Percentiles rank a stretch among this genome's conserved stretches.
phyloP scores from a whole-genome alignment of 2,113 vertebrate species.

The Cariama cristata region DNA sequence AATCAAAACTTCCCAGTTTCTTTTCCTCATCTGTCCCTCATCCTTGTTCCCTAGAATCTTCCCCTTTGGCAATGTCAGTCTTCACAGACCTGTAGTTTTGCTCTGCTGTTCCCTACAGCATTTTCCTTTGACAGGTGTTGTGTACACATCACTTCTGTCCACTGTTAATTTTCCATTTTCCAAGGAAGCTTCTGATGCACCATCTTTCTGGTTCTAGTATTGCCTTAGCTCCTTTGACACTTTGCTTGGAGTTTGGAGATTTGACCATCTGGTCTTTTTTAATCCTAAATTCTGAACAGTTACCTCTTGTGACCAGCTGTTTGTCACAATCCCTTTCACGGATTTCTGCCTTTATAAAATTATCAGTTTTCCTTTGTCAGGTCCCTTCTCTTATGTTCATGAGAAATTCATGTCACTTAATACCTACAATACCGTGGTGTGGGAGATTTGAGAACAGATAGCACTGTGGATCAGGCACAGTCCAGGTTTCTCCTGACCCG shows the following conservation, averaged over 20 bases:
- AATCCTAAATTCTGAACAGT: background rate
- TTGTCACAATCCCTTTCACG: background rate
- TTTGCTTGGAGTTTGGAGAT: background rate
- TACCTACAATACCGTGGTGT: background rate
- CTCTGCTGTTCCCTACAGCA: background rate
- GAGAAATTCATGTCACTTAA: background rate
- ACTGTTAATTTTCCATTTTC: background rate
- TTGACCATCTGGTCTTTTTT: slow-evolving; percentile 6
- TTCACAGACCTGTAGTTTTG: background rate
- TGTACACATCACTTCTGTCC: background rate
- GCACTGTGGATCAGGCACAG: background rate
- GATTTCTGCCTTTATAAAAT: background rate
- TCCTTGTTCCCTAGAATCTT: background rate
- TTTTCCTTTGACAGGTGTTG: background rate
- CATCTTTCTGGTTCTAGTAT: background rate
- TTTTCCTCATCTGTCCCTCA: background rate
- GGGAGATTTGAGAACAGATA: background rate
- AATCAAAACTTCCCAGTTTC: background rate
- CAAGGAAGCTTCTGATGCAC: background rate
- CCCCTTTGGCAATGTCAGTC: background rate
- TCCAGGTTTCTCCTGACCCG: background rate
- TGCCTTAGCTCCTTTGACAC: background rate
- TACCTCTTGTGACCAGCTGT: background rate
- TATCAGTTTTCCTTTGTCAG: background rate
- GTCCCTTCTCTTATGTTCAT: background rate